These are phyloP conservation scores for Aphidius gifuensis DNA, from an alignment of 1,140 invertebrate genomes.

Conservation along the genomic window DNA sequence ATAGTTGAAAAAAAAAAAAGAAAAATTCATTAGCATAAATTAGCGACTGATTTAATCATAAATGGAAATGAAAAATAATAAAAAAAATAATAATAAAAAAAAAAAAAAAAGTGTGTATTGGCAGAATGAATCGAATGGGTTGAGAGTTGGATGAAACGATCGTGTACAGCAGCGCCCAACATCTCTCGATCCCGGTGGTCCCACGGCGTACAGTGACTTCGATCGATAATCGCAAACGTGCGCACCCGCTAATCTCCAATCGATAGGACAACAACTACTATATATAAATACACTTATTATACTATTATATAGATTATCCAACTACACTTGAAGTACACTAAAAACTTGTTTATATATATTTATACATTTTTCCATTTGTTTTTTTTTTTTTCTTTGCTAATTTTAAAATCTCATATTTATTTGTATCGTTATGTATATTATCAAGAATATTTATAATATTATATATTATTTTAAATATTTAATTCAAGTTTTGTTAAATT, in stretches of 20 bases:
- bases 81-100: too few species aligned
- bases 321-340: too few species aligned
- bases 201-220: slow-evolving; percentile 31
- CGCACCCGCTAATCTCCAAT: slow-evolving; percentile 28
- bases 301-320: not conserved
- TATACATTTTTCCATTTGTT: not conserved
- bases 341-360: too few species aligned
- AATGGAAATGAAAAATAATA: too few species aligned
- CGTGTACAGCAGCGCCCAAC: slow-evolving; percentile 34
- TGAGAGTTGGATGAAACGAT: slow-evolving; percentile 16
- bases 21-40: too few species aligned
- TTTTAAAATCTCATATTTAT: too few species aligned
- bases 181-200: slow-evolving; percentile 54
- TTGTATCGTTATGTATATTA: too few species aligned
- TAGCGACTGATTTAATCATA: too few species aligned
- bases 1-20: too few species aligned
- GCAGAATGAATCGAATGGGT: too few species aligned
- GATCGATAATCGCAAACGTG: slow-evolving; percentile 35
- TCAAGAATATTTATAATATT: too few species aligned
- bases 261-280: slow-evolving; percentile 21
- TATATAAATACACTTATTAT: not conserved
- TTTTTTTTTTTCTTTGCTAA: not conserved
- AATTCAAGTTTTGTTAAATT: slow-evolving; percentile 6
- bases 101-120: too few species aligned
- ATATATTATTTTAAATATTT: slow-evolving; percentile 5